Conservation (phyloP, 2,113 vertebrate genomes). For the Muntiacus muntjak region DNA sequence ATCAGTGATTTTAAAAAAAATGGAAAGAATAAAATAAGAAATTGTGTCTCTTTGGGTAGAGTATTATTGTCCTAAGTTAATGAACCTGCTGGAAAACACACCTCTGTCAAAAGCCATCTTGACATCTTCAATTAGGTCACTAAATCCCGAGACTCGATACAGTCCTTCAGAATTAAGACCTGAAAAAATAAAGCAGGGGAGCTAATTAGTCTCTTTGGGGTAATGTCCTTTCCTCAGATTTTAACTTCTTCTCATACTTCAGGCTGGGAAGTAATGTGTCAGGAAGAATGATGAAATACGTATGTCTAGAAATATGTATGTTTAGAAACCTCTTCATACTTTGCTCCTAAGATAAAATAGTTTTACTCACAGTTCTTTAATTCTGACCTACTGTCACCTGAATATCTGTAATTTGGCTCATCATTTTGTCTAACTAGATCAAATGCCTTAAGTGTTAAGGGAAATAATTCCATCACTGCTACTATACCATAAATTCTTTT, state of each 20-base stretch:
- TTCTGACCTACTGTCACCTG: slow-evolving; percentile 26
- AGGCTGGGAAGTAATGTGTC: not conserved
- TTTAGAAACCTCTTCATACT: slow-evolving; percentile 45
- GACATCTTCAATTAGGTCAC: slow-evolving; percentile 98
- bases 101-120: slow-evolving; percentile 99
- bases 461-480: slow-evolving; percentile 68
- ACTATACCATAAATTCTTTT: slow-evolving; percentile 51
- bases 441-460: slow-evolving; percentile 46
- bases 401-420: slow-evolving; percentile 51
- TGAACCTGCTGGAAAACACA: slow-evolving; percentile 68
- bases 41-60: not conserved
- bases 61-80: not conserved
- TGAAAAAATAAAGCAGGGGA: slow-evolving; percentile 68
- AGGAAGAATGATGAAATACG: slow-evolving; percentile 23
- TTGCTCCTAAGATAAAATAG: slow-evolving; percentile 62
- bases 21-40: not conserved
- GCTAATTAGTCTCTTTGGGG: slow-evolving; percentile 22
- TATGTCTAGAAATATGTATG: slow-evolving; percentile 38
- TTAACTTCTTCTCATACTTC: not conserved
- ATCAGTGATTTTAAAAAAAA: slow-evolving; percentile 15
- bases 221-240: slow-evolving; percentile 23
- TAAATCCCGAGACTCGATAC: slow-evolving; percentile 98
- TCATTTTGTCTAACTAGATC: slow-evolving; percentile 53
- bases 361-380: slow-evolving; percentile 52
- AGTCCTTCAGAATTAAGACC: slow-evolving; percentile 98